Percentiles rank a stretch among this genome's conserved stretches.
Evolutionary conservation across 1,140 invertebrate genomes (phyloP).

Genomic region (Euwallacea fornicatus): DNA sequence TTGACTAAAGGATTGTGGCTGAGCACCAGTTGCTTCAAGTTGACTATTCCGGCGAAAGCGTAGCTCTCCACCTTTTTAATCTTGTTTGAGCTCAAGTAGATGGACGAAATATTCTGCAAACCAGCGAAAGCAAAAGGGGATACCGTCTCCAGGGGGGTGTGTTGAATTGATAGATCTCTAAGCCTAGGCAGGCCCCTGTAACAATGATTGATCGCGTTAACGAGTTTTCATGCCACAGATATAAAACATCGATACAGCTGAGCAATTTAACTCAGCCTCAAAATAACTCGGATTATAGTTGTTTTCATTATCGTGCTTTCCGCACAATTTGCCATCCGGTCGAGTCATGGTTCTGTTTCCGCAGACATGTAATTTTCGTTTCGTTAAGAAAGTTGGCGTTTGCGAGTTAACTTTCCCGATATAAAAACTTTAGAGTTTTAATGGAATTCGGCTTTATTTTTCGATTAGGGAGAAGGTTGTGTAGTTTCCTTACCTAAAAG

Average conservation of each 20-base stretch:
- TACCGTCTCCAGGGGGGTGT: slow-evolving; percentile 74
- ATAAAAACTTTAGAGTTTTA: neutral
- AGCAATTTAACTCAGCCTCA: slow-evolving; percentile 1
- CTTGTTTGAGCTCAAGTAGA: slow-evolving; percentile 75
- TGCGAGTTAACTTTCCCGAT: neutral
- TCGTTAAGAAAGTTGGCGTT: slow-evolving; percentile 1
- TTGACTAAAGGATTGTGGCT: slow-evolving; percentile 75
- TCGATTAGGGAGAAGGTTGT: neutral
- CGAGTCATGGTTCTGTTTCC: slow-evolving; percentile 15
- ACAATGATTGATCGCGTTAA: slow-evolving; percentile 2
- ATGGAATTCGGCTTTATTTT: slow-evolving; percentile 2
- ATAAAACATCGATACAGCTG: neutral
- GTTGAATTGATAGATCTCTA: slow-evolving; percentile 76
- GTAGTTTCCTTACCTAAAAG: slow-evolving; percentile 57
- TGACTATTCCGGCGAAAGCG: slow-evolving; percentile 80
- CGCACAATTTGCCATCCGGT: slow-evolving; percentile 19
- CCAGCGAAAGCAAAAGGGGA: slow-evolving; percentile 80
- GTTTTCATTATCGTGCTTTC: slow-evolving; percentile 23
- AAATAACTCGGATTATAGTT: slow-evolving; percentile 13
- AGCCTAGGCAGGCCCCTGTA: slow-evolving; percentile 70
- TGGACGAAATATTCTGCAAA: slow-evolving; percentile 74
- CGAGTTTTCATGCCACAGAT: neutral
- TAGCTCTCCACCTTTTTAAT: slow-evolving; percentile 76
- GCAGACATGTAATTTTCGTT: slow-evolving; percentile 19
- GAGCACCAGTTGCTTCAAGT: slow-evolving; percentile 72